Conservation (phyloP, 2,888 invertebrate species). For the Ochropacha duplaris region DNA sequence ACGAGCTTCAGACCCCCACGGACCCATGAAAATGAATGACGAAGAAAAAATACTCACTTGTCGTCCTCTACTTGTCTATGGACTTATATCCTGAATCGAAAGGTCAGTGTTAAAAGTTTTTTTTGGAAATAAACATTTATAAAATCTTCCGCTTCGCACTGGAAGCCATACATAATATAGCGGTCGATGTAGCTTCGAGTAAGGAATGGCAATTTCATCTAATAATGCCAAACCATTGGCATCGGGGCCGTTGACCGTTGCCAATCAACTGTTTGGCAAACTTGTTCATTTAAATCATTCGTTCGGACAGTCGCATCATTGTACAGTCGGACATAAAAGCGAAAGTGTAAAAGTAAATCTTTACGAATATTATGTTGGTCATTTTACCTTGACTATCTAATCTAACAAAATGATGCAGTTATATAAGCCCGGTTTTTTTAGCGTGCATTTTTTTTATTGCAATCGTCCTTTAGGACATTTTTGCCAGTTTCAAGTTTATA, state of each 20-base stretch:
- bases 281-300: constrained; percentile 1
- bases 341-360: neutral
- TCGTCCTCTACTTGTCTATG: too few species aligned
- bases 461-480: too few species aligned
- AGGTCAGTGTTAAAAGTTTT: too few species aligned
- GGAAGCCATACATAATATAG: constrained; percentile 7
- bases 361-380: neutral
- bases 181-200: constrained; percentile 19
- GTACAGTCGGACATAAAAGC: neutral
- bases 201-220: constrained; percentile 23
- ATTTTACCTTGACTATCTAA: neutral
- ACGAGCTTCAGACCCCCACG: too few species aligned
- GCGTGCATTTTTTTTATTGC: too few species aligned
- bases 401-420: too few species aligned
- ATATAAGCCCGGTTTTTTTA: too few species aligned
- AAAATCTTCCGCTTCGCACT: neutral
- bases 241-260: constrained; percentile 6
- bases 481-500: too few species aligned
- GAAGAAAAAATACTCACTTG: too few species aligned
- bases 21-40: too few species aligned
- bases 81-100: too few species aligned
- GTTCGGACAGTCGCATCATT: neutral
- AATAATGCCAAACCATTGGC: constrained; percentile 18
- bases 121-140: neutral
- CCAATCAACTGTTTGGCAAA: constrained; percentile 4